These are phyloP conservation scores for Cheilosia grossa DNA, from an alignment of 2,888 invertebrate genomes.

Conservation along the genomic window DNA sequence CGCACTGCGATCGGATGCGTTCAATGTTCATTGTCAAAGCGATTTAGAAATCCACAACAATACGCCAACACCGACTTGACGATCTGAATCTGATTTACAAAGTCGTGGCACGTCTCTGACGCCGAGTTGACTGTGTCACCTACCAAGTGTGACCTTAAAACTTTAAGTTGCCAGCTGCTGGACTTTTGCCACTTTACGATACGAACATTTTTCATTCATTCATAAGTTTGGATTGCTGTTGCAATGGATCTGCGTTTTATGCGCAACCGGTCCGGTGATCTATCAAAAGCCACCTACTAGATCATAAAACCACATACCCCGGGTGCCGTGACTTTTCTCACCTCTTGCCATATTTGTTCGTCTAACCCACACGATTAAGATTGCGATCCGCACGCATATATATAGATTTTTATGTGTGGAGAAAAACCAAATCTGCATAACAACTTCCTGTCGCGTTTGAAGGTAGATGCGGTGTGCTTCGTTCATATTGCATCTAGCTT, in stretches of 20 bases:
- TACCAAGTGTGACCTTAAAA: slow-evolving; percentile 43
- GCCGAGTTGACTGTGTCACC: slow-evolving; percentile 19
- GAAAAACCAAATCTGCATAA: slow-evolving; percentile 46
- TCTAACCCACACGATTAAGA: slow-evolving; percentile 47
- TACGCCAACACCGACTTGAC: slow-evolving; percentile 57
- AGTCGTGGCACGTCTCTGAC: slow-evolving; percentile 50
- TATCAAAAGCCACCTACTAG: slow-evolving; percentile 44
- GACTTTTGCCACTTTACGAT: slow-evolving; percentile 35
- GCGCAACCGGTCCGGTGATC: slow-evolving; percentile 23
- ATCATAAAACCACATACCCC: slow-evolving; percentile 22
- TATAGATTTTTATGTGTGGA: background rate
- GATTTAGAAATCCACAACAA: slow-evolving; percentile 52
- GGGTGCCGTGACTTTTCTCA: slow-evolving; percentile 61
- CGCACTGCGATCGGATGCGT: slow-evolving; percentile 58
- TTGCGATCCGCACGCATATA: background rate
- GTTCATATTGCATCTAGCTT: slow-evolving; percentile 5
- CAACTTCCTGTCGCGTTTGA: slow-evolving; percentile 54
- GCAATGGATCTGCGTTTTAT: background rate
- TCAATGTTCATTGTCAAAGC: slow-evolving; percentile 64
- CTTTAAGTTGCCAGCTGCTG: slow-evolving; percentile 19
- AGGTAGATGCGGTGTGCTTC: slow-evolving; percentile 29
- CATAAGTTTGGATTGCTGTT: slow-evolving; percentile 20
- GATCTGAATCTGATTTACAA: slow-evolving; percentile 52
- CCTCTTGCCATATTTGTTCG: slow-evolving; percentile 63
- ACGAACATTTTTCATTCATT: slow-evolving; percentile 30